These are phyloP conservation scores for Naso thynnoides DNA, from an alignment of 2,797 vertebrate genomes.

Conservation along the genomic window DNA sequence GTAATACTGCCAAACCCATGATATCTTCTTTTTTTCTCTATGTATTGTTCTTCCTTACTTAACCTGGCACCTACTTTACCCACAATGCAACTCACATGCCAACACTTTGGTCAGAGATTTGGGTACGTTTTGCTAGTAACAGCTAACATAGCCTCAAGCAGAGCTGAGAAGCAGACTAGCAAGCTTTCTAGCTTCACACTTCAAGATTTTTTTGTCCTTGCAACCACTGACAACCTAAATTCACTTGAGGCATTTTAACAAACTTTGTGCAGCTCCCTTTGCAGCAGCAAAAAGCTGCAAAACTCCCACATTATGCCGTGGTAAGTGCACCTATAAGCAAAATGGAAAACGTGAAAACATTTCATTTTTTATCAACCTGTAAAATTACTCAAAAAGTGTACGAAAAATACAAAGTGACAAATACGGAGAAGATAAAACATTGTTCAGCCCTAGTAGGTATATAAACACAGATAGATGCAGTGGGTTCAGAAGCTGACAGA, in stretches of 20 bases:
- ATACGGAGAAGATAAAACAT: not conserved
- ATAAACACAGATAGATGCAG: not conserved
- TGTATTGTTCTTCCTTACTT: not conserved
- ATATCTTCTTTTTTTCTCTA: not conserved
- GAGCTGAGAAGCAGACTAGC: too few species aligned
- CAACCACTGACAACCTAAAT: too few species aligned
- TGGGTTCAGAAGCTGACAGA: constrained; percentile 59
- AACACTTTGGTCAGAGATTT: not conserved
- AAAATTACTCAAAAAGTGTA: not conserved
- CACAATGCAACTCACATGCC: not conserved
- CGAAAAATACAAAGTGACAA: not conserved
- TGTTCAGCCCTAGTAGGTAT: not conserved
- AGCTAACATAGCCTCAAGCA: not conserved
- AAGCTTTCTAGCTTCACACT: too few species aligned
- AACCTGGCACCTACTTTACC: not conserved
- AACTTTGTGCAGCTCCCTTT: not conserved
- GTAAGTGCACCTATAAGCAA: not conserved
- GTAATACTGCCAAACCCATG: not conserved
- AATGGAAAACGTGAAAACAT: not conserved
- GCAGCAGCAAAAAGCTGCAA: not conserved
- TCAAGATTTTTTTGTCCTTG: too few species aligned
- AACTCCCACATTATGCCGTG: not conserved
- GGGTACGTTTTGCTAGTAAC: too few species aligned
- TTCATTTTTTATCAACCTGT: not conserved
- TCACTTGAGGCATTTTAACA: not conserved